Conservation (phyloP, 2,888 invertebrate species). For the Diploptera punctata region DNA sequence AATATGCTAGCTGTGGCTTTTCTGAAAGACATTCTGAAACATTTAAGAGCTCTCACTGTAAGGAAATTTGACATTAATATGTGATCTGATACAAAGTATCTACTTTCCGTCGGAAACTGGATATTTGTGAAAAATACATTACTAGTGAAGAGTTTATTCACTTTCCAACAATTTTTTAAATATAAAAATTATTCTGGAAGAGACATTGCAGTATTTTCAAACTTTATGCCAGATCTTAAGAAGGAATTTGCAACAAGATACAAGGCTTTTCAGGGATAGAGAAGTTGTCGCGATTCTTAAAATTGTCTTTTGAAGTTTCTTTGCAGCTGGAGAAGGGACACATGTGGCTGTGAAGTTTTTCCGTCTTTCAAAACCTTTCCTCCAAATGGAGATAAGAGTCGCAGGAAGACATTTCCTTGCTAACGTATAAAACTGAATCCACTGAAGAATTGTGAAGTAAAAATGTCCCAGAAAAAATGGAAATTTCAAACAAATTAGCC, state of each 20-base stretch:
- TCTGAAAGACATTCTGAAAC: slow-evolving; percentile 5
- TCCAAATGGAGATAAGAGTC: slow-evolving; percentile 47
- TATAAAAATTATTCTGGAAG: slow-evolving; percentile 47
- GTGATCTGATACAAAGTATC: slow-evolving; percentile 45
- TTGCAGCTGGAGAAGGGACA: slow-evolving; percentile 46
- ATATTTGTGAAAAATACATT: slow-evolving; percentile 39
- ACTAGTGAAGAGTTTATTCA: slow-evolving; percentile 26
- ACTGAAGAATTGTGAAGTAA: slow-evolving; percentile 43
- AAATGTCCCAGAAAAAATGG: slow-evolving; percentile 42
- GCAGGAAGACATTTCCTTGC: slow-evolving; percentile 44
- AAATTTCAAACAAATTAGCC: slow-evolving; percentile 41
- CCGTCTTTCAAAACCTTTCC: slow-evolving; percentile 45
- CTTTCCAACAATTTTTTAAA: slow-evolving; percentile 48
- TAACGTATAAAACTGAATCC: slow-evolving; percentile 44
- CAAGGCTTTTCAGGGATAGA: not conserved
- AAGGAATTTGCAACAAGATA: slow-evolving; percentile 37
- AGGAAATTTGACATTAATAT: slow-evolving; percentile 43
- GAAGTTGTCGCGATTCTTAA: not conserved
- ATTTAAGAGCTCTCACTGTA: slow-evolving; percentile 23
- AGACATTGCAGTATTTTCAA: slow-evolving; percentile 47
- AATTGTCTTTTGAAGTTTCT: slow-evolving; percentile 46
- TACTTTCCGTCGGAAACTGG: slow-evolving; percentile 44
- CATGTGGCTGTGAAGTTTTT: slow-evolving; percentile 47
- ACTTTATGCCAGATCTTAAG: slow-evolving; percentile 46
- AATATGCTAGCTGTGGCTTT: not conserved